Evolutionary conservation across 2,113 vertebrate species (phyloP), one percentile per base, ranked within the genome.

Genomic region (Genyomyrus donnyi): DNA sequence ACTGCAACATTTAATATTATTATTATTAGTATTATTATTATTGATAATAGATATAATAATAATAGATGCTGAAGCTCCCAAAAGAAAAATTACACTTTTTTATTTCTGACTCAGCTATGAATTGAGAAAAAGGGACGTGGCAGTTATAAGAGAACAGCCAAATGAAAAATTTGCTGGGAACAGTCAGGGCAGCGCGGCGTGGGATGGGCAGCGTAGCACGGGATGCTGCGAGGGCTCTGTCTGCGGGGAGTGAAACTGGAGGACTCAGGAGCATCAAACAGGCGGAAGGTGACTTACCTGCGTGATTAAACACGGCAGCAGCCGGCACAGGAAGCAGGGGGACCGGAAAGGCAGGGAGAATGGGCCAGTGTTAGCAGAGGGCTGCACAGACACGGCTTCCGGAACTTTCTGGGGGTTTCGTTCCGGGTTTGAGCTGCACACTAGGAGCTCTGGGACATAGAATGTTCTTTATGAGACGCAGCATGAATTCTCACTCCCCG

Each of bases 261-360:
- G n/a, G 56, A 89, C 85, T 21, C 24, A 27, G 10, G 31, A 3
- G 56, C 49, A 48, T n/a, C 58, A 90, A 88, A 90, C 19, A 46
- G 62, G 21, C 53, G 42, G 46, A 50, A 85, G 39, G 45, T 58
- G 21, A 89, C 89, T 85, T 85, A 89, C 89, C 89, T 85, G 77
- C 52, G 10, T 88, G 89, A 88, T 88, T 74, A 58, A 70, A 42
- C 48, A 19, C 46, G 39, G 24, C 27, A 10, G 86, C 39, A 50
- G 85, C 48, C 58, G 85, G 46, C 53, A 84, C 21, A 77, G 62
- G 27, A 27, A 80, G 85, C 45, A 70, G 66, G 45, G 10, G 85
- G 58, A 53, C 5, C 89, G 24, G 48, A 24, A 39, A 62, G 45
- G 46, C 5, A 21, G 74, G 31, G 35, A 48, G 52, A 85, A 45